A percentile compares a stretch with the other conserved stretches of the same genome.
Evolutionary conservation across 2,888 invertebrate species (phyloP).

Genomic region (Dasysyrphus albostriatus): DNA sequence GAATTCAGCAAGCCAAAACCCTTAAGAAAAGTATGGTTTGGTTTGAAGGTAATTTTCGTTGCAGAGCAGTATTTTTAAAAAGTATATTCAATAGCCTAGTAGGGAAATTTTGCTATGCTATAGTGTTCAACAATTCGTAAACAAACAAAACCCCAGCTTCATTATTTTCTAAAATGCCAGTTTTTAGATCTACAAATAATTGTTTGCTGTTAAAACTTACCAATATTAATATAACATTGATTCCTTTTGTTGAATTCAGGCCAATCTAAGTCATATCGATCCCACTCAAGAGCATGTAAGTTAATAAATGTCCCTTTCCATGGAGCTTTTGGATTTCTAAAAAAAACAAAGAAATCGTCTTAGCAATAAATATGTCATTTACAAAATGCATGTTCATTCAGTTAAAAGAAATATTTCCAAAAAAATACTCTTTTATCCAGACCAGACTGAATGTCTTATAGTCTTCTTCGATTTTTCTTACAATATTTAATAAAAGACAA

Average conservation of each 20-base stretch:
- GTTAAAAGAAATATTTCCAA: not conserved
- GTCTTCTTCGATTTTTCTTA: conserved; percentile 5
- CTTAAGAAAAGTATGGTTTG: too few relatives aligned
- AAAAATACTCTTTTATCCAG: not conserved
- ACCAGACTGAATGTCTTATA: not conserved
- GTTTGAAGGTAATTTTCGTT: too few relatives aligned
- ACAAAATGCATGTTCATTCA: not conserved
- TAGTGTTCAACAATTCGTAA: too few relatives aligned
- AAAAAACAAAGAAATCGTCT: conserved; percentile 72
- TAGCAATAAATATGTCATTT: not conserved
- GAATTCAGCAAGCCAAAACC: too few relatives aligned
- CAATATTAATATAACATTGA: conserved; percentile 91
- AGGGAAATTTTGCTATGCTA: too few relatives aligned
- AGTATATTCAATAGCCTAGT: too few relatives aligned
- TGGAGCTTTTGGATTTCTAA: conserved; percentile 91
- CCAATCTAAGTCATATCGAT: conserved; percentile 91
- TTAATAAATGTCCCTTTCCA: conserved; percentile 87
- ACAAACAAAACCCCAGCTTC: too few relatives aligned
- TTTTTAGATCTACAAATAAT: too few relatives aligned
- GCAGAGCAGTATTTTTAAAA: too few relatives aligned
- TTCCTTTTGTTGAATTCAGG: conserved; percentile 90
- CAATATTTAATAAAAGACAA: conserved; percentile 13
- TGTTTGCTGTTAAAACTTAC: conserved; percentile 77
- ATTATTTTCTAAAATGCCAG: too few relatives aligned
- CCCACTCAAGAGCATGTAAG: conserved; percentile 88